Evolutionary conservation across 2,888 invertebrate species (phyloP), one percentile per base, ranked within the genome.

Genomic region (Tillus elongatus): DNA sequence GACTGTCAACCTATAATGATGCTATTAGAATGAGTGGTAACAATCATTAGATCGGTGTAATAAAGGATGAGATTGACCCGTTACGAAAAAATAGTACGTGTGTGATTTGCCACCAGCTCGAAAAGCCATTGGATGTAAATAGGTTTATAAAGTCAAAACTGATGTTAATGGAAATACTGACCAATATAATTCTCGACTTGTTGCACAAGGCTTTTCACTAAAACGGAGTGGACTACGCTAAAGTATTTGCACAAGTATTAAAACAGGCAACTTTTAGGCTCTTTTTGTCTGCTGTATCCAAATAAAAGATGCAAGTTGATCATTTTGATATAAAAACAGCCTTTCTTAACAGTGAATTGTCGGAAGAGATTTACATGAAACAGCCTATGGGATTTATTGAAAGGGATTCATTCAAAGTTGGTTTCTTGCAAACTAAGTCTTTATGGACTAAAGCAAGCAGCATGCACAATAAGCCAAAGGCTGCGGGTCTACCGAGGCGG

Each of bases 211-310:
- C 6, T 19, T 19, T 19, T 19, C 24, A 8, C 24, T 8, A 19
- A 19, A 19, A 19, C 24, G 24, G 24, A 19, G 24, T 8, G n/a
- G 24, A 19, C 24, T 19, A 19, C 24, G 24, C 6, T 19, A n/a
- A 19, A 19, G 24, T 19, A 19, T 19, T 19, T 19, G 24, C 24
- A 19, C 24, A 6, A 8, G 24, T 19, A 8, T 6, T 19, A 19
- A 19, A 19, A 19, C 24, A 19, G 24, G n/a, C 24, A 19, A 19
- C 24, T 8, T 19, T 19, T n/a, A 19, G 24, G n/a, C 24, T 19
- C 6, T n/a, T n/a, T n/a, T 19, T 19, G n/a, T 8, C 24, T 8
- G 6, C n/a, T 19, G 24, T n/a, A 8, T 6, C 6, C 6, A 19
- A 19, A 19, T n/a, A 19, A 19, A 6, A 19, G n/a, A 19, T 19